Percentiles rank a stretch among this genome's conserved stretches.
Evolutionary conservation across 2,888 invertebrate species (phyloP).

Genomic region (Cremastinae sp.): DNA sequence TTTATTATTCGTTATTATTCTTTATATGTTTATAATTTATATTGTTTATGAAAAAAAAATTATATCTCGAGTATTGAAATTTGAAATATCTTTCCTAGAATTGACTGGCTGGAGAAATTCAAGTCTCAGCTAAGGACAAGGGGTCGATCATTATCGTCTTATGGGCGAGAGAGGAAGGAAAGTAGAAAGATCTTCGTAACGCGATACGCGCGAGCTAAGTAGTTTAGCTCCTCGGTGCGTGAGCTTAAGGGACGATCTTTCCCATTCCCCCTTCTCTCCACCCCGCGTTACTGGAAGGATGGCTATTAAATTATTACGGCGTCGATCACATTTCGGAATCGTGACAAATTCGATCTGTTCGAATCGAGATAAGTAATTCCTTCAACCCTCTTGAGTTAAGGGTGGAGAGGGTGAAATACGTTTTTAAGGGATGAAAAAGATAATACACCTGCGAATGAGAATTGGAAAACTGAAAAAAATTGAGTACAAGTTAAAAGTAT

Average conservation of each 20-base stretch:
- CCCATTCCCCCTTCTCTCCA: not conserved
- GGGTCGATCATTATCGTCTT: conserved; percentile 44
- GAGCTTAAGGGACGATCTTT: conserved; percentile 21
- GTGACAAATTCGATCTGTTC: conserved; percentile 79
- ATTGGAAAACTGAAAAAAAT: no score
- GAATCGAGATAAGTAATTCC: conserved; percentile 43
- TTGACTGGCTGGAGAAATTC: not conserved
- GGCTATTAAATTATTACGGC: conserved; percentile 79
- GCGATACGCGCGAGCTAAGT: conserved; percentile 77
- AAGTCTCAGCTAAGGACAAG: not conserved
- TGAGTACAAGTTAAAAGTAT: no score
- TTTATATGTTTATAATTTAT: no score
- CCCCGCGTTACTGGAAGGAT: conserved; percentile 68
- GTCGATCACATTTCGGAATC: conserved; percentile 78
- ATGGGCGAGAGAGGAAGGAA: conserved; percentile 22
- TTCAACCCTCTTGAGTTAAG: not conserved
- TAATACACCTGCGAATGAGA: no score
- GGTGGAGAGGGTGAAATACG: no score
- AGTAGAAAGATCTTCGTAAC: conserved; percentile 62
- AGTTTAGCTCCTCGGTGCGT: conserved; percentile 79
- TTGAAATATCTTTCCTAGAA: no score
- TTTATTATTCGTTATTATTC: no score
- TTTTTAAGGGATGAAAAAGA: no score
- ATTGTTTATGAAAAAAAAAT: no score
- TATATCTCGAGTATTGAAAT: no score